phyloP scores from a whole-genome alignment of 2,888 invertebrate species.

The Antheraea assamensis region DNA sequence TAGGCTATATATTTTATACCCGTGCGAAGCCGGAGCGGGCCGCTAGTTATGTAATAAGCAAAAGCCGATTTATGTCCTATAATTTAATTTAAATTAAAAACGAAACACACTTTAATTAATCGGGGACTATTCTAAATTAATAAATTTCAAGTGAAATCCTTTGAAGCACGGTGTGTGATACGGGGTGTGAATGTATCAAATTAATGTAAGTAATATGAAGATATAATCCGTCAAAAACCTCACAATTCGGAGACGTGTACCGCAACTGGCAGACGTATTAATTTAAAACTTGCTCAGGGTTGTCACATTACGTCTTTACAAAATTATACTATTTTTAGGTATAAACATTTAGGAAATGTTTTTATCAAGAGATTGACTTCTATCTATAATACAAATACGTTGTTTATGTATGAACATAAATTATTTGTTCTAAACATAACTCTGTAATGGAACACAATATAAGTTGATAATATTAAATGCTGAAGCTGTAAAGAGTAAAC shows the following conservation, averaged over 20 bases:
- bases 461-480: too few relatives aligned
- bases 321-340: not conserved
- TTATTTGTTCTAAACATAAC: too few relatives aligned
- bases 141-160: not conserved
- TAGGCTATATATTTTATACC: too few relatives aligned
- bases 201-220: slow-evolving; percentile 1
- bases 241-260: not conserved
- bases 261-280: not conserved
- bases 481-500: too few relatives aligned
- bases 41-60: too few relatives aligned
- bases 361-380: too few relatives aligned
- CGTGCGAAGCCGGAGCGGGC: too few relatives aligned
- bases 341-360: too few relatives aligned
- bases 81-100: not conserved
- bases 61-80: too few relatives aligned
- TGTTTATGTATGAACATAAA: too few relatives aligned
- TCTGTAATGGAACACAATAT: too few relatives aligned
- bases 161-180: not conserved
- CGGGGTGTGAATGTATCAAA: not conserved
- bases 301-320: not conserved
- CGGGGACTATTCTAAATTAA: not conserved
- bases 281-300: not conserved
- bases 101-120: not conserved
- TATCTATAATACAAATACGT: too few relatives aligned
- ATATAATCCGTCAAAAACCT: slow-evolving; percentile 7